Evolutionary conservation across 2,888 invertebrate genomes (phyloP), one percentile per base, ranked within the genome.

Genomic region (Matsumyia berberina): DNA sequence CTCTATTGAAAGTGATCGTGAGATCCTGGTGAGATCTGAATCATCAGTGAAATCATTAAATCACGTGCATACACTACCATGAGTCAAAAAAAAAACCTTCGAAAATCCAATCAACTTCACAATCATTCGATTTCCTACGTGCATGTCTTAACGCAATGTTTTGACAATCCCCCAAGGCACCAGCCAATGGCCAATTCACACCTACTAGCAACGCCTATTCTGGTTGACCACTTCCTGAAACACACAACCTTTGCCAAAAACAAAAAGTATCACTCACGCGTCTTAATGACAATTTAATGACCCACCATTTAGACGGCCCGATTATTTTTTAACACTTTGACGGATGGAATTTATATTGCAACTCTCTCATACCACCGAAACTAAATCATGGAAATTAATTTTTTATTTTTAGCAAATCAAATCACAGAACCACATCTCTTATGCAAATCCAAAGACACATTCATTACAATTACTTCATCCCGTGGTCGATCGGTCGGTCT

Each of bases 391-490:
- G 70, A 58, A 69, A 85, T 85, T 85, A 74, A 79, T 79, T 85
- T 64, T 64, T 69, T 42, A 73, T 49, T 58, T 11, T 35, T 17
- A 51, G 57, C 64, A 70, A 70, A 81, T 82, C 66, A 82, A 66
- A 78, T 74, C 79, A 62, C 57, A 62, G 46, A 46, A 78, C 74
- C 62, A 73, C 67, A 85, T 80, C 85, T 79, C 74, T 85, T 85
- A 85, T 85, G 85, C 85, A 85, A 85, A 85, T 80, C 58, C 24
- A 70, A 44, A 85, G 78, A 57, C 58, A 77, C 77, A 82, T 77
- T 78, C 82, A 78, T 73, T 83, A 57, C 83, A 83, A 83, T 83
- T 79, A 83, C 83, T 83, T 83, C 83, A 83, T 79, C 79, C 57
- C 73, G 73, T 69, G 60, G 72, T 73, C 46, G 77, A 67, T 55